Percentiles rank a stretch among this genome's conserved stretches.
Evolutionary conservation across 2,888 invertebrate species (phyloP).

Genomic region (Drosophila paranaensis): DNA sequence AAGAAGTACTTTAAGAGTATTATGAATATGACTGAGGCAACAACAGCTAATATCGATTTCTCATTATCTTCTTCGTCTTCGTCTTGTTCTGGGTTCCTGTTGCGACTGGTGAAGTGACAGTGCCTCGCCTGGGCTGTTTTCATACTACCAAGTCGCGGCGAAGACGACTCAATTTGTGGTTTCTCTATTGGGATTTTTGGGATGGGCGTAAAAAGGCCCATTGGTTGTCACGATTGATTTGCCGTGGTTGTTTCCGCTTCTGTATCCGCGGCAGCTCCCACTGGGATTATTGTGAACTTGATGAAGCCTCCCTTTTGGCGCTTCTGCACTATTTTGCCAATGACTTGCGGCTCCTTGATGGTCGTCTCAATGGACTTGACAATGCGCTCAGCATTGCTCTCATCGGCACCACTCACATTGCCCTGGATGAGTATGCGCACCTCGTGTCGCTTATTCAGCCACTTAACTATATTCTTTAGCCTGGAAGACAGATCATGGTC

Average conservation of each 20-base stretch:
- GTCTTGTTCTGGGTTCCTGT: background rate
- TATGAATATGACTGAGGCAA: constrained; percentile 40
- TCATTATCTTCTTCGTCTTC: background rate
- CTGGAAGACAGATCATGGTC: constrained; percentile 89
- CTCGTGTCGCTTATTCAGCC: constrained; percentile 89
- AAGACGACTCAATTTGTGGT: background rate
- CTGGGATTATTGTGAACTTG: constrained; percentile 88
- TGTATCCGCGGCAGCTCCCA: constrained; percentile 12
- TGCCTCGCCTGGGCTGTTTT: constrained; percentile 9
- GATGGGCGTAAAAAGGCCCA: constrained; percentile 32
- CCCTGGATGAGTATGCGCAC: constrained; percentile 85
- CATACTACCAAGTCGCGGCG: background rate
- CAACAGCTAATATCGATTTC: constrained; percentile 12
- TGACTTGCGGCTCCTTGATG: constrained; percentile 84
- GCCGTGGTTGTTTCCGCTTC: background rate
- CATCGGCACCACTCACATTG: constrained; percentile 48
- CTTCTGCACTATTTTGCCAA: constrained; percentile 88
- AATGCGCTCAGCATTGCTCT: constrained; percentile 85
- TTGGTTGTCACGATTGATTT: constrained; percentile 63
- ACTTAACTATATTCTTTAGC: constrained; percentile 88
- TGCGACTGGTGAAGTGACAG: constrained; percentile 29
- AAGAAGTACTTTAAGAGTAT: constrained; percentile 49
- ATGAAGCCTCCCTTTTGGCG: constrained; percentile 87
- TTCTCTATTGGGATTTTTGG: background rate
- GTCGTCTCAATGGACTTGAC: constrained; percentile 86